A percentile compares a stretch with the other conserved stretches of the same genome.
These are phyloP conservation scores for Melanchra persicariae DNA, from an alignment of 2,888 invertebrate genomes.

Conservation along the genomic window DNA sequence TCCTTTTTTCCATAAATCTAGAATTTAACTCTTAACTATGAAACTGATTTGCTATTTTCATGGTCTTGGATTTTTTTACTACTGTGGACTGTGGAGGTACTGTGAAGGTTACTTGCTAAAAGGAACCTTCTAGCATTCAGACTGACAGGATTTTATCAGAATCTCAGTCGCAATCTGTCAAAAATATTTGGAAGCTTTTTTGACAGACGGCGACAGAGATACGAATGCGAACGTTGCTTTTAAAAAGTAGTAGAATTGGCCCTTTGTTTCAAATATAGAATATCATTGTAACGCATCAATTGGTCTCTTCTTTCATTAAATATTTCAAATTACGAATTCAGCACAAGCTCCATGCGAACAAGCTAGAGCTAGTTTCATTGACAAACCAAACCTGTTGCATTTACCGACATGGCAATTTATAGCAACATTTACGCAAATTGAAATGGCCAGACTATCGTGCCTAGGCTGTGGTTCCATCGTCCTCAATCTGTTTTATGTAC, in stretches of 20 bases:
- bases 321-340: conserved; percentile 4
- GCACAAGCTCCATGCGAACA: background rate
- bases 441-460: conserved; percentile 12
- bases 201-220: too few relatives aligned
- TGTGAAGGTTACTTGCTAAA: background rate
- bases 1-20: background rate
- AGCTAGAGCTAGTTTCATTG: background rate
- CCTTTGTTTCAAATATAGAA: background rate
- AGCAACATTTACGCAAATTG: conserved; percentile 46
- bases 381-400: conserved; percentile 50
- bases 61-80: too few relatives aligned
- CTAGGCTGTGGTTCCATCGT: conserved; percentile 9
- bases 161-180: too few relatives aligned
- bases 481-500: conserved; percentile 1
- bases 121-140: background rate
- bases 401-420: conserved; percentile 45
- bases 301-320: background rate
- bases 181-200: too few relatives aligned
- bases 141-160: too few relatives aligned
- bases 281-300: too few relatives aligned
- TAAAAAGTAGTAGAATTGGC: too few relatives aligned
- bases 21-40: background rate
- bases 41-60: too few relatives aligned
- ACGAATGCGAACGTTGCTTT: too few relatives aligned
- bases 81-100: too few relatives aligned